Evolutionary conservation across 2,113 vertebrate genomes (phyloP).

Genomic region (Chiloscyllium plagiosum): DNA sequence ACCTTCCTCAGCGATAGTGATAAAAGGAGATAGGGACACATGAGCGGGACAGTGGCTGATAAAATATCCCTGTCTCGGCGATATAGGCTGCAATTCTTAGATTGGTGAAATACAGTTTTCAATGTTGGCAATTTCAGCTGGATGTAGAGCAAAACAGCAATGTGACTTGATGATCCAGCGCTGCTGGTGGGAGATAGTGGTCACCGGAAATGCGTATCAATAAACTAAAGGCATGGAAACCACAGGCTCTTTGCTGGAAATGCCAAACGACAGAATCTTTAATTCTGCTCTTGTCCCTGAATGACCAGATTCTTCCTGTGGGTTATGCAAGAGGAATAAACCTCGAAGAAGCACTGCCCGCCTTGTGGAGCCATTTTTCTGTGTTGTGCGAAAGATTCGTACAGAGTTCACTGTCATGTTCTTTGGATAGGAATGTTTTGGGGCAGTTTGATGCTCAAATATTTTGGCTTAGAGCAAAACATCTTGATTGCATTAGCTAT

Average conservation of each 20-base stretch:
- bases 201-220: background rate
- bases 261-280: background rate
- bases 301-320: background rate
- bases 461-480: background rate
- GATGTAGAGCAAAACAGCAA: background rate
- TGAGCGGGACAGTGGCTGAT: background rate
- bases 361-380: background rate
- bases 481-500: conserved; percentile 24
- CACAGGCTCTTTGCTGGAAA: background rate
- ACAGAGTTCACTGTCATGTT: background rate
- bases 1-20: background rate
- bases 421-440: background rate
- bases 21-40: too few relatives aligned
- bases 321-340: background rate
- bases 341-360: background rate
- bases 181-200: background rate
- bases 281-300: background rate
- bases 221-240: background rate
- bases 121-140: background rate
- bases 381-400: too few relatives aligned
- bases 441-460: conserved; percentile 21
- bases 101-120: background rate
- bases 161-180: background rate
- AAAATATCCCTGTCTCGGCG: background rate
- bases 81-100: background rate